Evolutionary conservation across 2,797 vertebrate species (phyloP), one percentile per base, ranked within the genome.

Genomic region (Gymnopithys bicolor): DNA sequence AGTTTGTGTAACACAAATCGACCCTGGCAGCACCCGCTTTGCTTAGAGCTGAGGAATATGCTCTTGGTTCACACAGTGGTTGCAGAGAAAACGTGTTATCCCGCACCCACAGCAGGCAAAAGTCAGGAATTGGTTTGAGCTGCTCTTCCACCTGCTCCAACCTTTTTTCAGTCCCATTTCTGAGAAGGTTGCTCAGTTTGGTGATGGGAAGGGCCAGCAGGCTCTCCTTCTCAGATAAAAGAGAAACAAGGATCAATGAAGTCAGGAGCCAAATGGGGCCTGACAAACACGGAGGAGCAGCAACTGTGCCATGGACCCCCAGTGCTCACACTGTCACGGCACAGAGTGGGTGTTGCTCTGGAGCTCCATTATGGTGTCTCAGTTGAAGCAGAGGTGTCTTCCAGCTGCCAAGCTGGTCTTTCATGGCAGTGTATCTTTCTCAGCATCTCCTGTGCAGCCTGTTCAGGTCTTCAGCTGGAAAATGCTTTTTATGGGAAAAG

Each of bases 271-370:
- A 48, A 11, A 46, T 3, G 25, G 53, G 41, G 10, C 22, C 28
- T 2, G 67, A 12, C 51, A 16, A 53, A 7, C 49, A 16, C 1
- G 58, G 60, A 4, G 17, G 76, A 62, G 79, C 82, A 32, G 32
- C 13, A 91, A 1, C 49, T 58, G 27, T 37, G 74, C 27, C n/a
- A 0, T 4, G 7, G 11, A 3, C 25, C 45, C 41, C 19, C 3
- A 8, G 5, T 0, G 5, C 8, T 62, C 18, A 0, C 35, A 2
- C 19, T 49, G 19, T 3, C 82, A 23, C 55, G 30, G 8, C n/a
- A 13, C 25, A 3, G 45, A 45, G 15, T 7, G 9, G 4, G 0
- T 19, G 0, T 21, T 56, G 64, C 75, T 92, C 80, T 11, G 1
- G 24, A 43, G 82, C 49, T 37, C 53, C 10, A 1, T 7, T 21